These are phyloP conservation scores for Henricia sp. DNA, from an alignment of 53 echinoderm and acorn worm genomes.

Conservation along the genomic window DNA sequence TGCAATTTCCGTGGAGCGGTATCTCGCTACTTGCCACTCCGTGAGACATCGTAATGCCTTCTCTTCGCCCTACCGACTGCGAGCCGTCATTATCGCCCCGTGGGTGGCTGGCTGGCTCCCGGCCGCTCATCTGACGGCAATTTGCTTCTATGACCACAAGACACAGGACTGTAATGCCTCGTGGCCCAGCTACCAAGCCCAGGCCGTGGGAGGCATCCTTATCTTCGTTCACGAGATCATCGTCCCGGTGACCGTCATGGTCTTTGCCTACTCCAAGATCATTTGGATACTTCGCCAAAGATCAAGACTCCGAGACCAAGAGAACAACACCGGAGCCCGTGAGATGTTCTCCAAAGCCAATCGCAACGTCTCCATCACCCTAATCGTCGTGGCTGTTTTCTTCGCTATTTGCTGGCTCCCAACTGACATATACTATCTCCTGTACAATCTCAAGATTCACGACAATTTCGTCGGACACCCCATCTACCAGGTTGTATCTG, in stretches of 20 bases:
- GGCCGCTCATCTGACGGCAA: not conserved
- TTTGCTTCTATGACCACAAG: constrained; percentile 13
- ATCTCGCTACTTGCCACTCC: constrained; percentile 23
- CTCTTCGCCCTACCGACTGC: constrained; percentile 16
- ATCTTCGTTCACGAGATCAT: constrained; percentile 65
- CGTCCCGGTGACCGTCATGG: constrained; percentile 66
- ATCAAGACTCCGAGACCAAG: not conserved
- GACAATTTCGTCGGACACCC: constrained; percentile 5
- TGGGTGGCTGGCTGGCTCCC: constrained; percentile 30
- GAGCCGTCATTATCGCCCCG: not conserved
- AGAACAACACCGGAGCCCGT: not conserved
- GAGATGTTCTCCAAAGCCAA: constrained; percentile 50
- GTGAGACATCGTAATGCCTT: constrained; percentile 20
- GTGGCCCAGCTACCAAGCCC: constrained; percentile 57
- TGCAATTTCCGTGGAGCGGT: constrained; percentile 39
- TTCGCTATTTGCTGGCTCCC: constrained; percentile 68
- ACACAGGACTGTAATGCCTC: constrained; percentile 42
- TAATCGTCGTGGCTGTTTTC: constrained; percentile 52
- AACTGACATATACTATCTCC: constrained; percentile 38
- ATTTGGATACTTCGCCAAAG: constrained; percentile 41
- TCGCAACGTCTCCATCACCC: constrained; percentile 60
- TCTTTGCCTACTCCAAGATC: constrained; percentile 59
- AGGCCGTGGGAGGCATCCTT: constrained; percentile 56
- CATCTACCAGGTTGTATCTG: constrained; percentile 26
- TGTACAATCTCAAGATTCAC: constrained; percentile 43